Conservation (phyloP, 2,797 vertebrate genomes). For the Sorex maritimensis region DNA sequence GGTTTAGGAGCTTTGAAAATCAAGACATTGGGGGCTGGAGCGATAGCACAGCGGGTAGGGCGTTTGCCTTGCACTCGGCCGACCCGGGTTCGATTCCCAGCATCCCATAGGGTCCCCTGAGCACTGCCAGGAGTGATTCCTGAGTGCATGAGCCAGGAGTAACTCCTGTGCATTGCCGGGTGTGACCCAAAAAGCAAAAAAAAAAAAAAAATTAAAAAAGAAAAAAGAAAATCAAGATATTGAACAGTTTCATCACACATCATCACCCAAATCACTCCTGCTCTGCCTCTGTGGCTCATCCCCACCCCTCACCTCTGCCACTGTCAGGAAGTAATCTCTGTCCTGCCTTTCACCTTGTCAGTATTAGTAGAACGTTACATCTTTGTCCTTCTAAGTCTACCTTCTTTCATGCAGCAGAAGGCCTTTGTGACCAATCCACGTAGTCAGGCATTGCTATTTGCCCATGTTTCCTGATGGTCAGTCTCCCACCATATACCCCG, state of each 20-base stretch:
- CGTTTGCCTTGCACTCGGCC: too few relatives aligned
- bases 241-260: not conserved
- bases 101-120: too few relatives aligned
- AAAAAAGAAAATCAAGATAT: not conserved
- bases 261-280: not conserved
- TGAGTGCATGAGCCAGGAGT: too few relatives aligned
- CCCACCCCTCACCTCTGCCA: not conserved
- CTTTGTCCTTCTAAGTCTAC: constrained; percentile 26
- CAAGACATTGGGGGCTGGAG: not conserved
- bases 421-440: not conserved
- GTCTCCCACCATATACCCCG: not conserved
- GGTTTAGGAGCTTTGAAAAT: constrained; percentile 45
- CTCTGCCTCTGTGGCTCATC: not conserved
- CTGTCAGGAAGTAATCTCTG: not conserved
- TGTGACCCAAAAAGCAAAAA: too few relatives aligned
- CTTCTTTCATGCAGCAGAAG: constrained; percentile 25
- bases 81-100: too few relatives aligned
- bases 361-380: not conserved
- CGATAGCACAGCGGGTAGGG: too few relatives aligned
- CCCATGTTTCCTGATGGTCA: not conserved
- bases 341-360: constrained; percentile 39
- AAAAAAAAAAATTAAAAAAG: too few relatives aligned
- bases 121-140: too few relatives aligned
- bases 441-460: not conserved
- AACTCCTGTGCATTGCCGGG: too few relatives aligned